These are phyloP conservation scores for Drosophila helvetica DNA, from an alignment of 2,888 invertebrate species.

Conservation along the genomic window DNA sequence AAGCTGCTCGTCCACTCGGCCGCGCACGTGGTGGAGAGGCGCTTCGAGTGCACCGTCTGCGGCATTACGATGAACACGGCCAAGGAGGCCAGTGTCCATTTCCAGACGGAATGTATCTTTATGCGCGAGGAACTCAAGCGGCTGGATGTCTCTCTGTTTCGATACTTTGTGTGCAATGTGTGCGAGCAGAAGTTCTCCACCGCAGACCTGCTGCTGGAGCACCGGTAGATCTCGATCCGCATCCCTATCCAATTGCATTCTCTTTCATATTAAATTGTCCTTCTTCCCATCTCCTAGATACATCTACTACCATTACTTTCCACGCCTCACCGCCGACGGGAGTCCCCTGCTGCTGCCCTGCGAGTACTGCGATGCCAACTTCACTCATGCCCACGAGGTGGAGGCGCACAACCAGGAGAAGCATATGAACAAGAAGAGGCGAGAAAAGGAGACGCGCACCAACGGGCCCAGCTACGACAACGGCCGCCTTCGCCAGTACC, in stretches of 20 bases:
- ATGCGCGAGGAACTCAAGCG: constrained; percentile 78
- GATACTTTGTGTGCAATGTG: constrained; percentile 83
- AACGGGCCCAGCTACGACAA: constrained; percentile 31
- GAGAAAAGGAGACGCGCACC: constrained; percentile 79
- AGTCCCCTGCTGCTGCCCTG: constrained; percentile 77
- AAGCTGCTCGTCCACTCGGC: constrained; percentile 83
- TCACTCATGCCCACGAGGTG: constrained; percentile 75
- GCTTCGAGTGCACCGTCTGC: constrained; percentile 83
- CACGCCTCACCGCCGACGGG: constrained; percentile 70
- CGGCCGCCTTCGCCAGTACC: constrained; percentile 83
- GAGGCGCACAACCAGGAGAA: constrained; percentile 86
- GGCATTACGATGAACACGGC: constrained; percentile 84
- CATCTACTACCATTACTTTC: constrained; percentile 81
- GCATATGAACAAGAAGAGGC: constrained; percentile 85
- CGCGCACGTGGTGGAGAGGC: constrained; percentile 76
- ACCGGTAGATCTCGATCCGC: constrained; percentile 73
- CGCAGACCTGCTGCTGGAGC: constrained; percentile 81
- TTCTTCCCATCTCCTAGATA: constrained; percentile 62
- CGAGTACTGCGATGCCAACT: constrained; percentile 81
- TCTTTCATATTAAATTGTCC: neutral
- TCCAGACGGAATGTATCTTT: constrained; percentile 84
- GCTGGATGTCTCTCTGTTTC: constrained; percentile 64
- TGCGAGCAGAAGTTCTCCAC: constrained; percentile 81
- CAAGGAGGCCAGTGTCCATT: constrained; percentile 85
- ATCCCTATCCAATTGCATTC: neutral